phyloP scores from a whole-genome alignment of 1,140 invertebrate species.

The Drosophila navojoa region DNA sequence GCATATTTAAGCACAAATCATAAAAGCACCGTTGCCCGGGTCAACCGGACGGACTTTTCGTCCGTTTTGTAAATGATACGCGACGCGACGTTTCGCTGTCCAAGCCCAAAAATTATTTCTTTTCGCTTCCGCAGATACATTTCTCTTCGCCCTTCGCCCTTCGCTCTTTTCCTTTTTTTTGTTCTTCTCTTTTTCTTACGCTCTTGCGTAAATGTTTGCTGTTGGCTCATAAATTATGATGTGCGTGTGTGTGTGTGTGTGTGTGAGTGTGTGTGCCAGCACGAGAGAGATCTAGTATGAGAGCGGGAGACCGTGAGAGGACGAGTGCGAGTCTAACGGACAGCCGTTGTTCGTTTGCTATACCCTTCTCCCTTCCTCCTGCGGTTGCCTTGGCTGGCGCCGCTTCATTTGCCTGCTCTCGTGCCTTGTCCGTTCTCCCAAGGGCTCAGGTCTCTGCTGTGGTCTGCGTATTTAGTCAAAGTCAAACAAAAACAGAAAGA shows the following conservation, averaged over 20 bases:
- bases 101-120: conserved; percentile 49
- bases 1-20: conserved; percentile 28
- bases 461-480: conserved; percentile 66
- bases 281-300: conserved; percentile 19
- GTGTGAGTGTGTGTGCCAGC: conserved; percentile 14
- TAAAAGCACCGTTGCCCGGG: conserved; percentile 10
- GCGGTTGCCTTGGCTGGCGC: conserved; percentile 63
- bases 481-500: conserved; percentile 51
- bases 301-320: neutral
- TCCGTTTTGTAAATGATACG: conserved; percentile 46
- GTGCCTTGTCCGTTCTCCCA: neutral
- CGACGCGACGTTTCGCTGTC: conserved; percentile 28
- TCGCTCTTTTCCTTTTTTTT: neutral
- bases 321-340: conserved; percentile 22
- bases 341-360: conserved; percentile 46
- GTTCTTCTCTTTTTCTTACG: conserved; percentile 2
- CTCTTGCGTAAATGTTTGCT: conserved; percentile 48
- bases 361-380: conserved; percentile 20
- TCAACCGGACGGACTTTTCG: conserved; percentile 26
- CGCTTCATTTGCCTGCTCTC: conserved; percentile 68
- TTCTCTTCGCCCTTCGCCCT: neutral
- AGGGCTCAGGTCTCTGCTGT: conserved; percentile 52
- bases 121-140: conserved; percentile 45
- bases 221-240: conserved; percentile 70
- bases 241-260: conserved; percentile 36